These are phyloP conservation scores for Amphipoea lucens DNA, from an alignment of 2,888 invertebrate genomes.

Conservation along the genomic window DNA sequence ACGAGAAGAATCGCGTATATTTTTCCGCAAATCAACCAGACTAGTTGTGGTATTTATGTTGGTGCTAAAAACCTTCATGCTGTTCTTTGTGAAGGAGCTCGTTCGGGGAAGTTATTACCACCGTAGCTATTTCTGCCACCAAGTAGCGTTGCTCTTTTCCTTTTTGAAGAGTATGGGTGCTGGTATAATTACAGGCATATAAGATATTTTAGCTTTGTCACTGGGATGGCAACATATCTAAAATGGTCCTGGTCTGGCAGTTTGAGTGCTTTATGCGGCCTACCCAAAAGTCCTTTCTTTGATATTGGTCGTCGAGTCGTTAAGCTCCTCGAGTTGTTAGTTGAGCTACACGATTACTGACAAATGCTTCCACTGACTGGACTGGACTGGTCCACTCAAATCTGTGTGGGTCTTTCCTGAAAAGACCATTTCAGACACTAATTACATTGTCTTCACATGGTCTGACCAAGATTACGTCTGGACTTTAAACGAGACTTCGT, in stretches of 20 bases:
- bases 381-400: too few species aligned
- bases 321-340: too few species aligned
- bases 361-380: too few species aligned
- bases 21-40: not conserved
- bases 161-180: not conserved
- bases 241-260: not conserved
- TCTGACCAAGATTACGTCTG: too few species aligned
- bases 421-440: too few species aligned
- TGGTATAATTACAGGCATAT: not conserved
- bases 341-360: too few species aligned
- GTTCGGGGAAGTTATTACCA: not conserved
- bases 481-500: not conserved
- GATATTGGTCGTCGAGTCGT: too few species aligned
- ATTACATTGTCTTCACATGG: too few species aligned
- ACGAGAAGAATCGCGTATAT: not conserved
- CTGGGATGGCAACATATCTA: not conserved
- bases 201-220: not conserved
- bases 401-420: too few species aligned
- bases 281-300: too few species aligned
- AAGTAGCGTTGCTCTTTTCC: not conserved
- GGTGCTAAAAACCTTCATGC: not conserved
- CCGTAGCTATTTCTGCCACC: not conserved
- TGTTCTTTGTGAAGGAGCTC: not conserved
- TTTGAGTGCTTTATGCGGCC: too few species aligned
- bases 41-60: not conserved